phyloP scores from a whole-genome alignment of 2,888 invertebrate genomes.

The Pyrochroa serraticornis region DNA sequence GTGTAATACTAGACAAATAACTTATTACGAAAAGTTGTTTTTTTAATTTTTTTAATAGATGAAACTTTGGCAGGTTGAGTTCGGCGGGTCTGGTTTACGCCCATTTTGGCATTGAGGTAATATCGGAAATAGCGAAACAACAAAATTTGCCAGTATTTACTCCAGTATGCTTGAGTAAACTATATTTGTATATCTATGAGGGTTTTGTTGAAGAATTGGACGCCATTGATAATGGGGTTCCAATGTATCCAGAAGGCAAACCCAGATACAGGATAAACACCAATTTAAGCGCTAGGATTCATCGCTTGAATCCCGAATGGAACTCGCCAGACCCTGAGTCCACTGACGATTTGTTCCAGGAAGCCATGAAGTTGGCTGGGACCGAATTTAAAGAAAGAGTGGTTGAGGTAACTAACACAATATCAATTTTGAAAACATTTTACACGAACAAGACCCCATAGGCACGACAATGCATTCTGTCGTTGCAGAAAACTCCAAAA shows the following conservation, averaged over 20 bases:
- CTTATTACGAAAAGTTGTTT: too few species aligned
- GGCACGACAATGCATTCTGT: too few species aligned
- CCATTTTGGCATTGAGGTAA: conserved; percentile 84
- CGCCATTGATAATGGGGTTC: conserved; percentile 96
- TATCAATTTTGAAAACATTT: too few species aligned
- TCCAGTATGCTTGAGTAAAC: conserved; percentile 61
- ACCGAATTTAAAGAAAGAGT: conserved; percentile 78
- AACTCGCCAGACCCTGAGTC: conserved; percentile 61
- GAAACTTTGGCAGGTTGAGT: conserved; percentile 70
- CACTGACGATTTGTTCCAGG: conserved; percentile 69
- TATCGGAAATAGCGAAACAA: conserved; percentile 64
- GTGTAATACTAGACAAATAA: too few species aligned
- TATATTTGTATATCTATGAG: conserved; percentile 80
- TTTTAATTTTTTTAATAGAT: too few species aligned
- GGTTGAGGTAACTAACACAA: too few species aligned
- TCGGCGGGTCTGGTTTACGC: conserved; percentile 93
- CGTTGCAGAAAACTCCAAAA: too few species aligned
- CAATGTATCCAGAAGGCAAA: conserved; percentile 72
- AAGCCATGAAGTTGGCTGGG: conserved; percentile 80
- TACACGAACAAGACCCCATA: too few species aligned
- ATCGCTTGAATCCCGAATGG: conserved; percentile 85
- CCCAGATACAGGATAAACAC: conserved; percentile 81
- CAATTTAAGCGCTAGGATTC: conserved; percentile 76
- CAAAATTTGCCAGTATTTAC: conserved; percentile 56
- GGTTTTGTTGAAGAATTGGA: conserved; percentile 92